Base-by-base conservation (phyloP, 2,888 invertebrate genomes). In the Sarcophaga subvicina region DNA sequence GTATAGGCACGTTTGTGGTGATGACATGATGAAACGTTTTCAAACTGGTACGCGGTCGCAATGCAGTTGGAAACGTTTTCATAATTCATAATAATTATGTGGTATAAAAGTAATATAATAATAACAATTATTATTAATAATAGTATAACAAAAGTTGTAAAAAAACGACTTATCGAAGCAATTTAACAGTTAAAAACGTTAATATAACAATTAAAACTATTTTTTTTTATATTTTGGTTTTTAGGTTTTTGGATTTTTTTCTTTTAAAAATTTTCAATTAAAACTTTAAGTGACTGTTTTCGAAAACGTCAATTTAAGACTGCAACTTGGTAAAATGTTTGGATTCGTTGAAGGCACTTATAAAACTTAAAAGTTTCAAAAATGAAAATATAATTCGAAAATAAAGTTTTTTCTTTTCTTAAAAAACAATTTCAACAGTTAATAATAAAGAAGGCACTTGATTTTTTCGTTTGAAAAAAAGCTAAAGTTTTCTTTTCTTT, bases 1-100 rank as follows among this genome's bases (percentile, higher is more conserved):
- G 79, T 84, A 84, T 87, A 87, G 87, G 87, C 87, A 87, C 87
- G 87, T 87, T 87, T 84, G 79, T 87, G 87, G 87, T 87, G 87
- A 86, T 80, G 86, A 49, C 86, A 54, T 54, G 77, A 45, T 64
- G 67, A 85, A 86, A 86, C 86, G 86, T 83, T 80, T 79, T 82
- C 25, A 64, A 79, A 75, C 75, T 84, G 79, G 17, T 75, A 66
- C 63, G 71, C 37, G 37, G 10, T 37, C 37, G 37, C 67, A 49
- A 37, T 22, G 70, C 66, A 71, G 72, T 79, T 80, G 37, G 77
- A 60, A 78, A 78, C 83, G 83, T 86, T 80, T 72, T 73, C 69
- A 71, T 76, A 64, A 62, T 47, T 73, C 37, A 72, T 47, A 73
- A 72, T n/a, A 66, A 76, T 76, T 60, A 54, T 54, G 54, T 54